Base-by-base conservation (phyloP, 2,113 vertebrate species). In the Neogale vison region DNA sequence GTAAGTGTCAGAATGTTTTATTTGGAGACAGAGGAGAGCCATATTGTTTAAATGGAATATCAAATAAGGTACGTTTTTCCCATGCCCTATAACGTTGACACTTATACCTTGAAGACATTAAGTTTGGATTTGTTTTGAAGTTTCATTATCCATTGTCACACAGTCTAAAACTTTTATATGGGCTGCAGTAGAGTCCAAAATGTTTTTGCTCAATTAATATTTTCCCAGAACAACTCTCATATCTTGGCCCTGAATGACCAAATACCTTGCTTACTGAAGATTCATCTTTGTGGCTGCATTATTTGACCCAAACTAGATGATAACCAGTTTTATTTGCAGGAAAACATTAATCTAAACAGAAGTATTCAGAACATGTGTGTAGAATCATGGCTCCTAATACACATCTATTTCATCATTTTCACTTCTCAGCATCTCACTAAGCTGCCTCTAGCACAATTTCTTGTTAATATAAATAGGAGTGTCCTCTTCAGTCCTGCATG, bases 321-420 rank as follows among this genome's bases (percentile, higher is more conserved):
- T 97, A 98, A 97, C 92, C 92, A 97, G 96, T 97, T 98, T 98
- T 97, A 98, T 95, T 98, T 96, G 86, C 95, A 98, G 98, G 96
- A 98, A 99, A 98, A 97, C 96, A 98, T 98, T 98, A 98, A 98
- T 98, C 96, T 98, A 90, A 98, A 88, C 61, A 97, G 96, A 97
- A 97, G 81, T 93, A 97, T 98, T 98, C 87, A 90, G 52, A 98
- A 96, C 98, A 98, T 93, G 97, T 97, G 95, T 97, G 89, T 97
- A 92, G 97, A 98, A 97, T 98, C 96, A 97, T 93, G 98, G 83
- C 50, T 97, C 31, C 84, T 97, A 96, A 95, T 72, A 94, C 63
- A 77, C 69, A 98, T 65, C 79, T 93, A 92, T 97, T 98, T 97
- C 79, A 72, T 94, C 98, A 97, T 98, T 92, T 98, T 96, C 93